Conservation (phyloP, 2,113 vertebrate species). For the Sprattus sprattus region DNA sequence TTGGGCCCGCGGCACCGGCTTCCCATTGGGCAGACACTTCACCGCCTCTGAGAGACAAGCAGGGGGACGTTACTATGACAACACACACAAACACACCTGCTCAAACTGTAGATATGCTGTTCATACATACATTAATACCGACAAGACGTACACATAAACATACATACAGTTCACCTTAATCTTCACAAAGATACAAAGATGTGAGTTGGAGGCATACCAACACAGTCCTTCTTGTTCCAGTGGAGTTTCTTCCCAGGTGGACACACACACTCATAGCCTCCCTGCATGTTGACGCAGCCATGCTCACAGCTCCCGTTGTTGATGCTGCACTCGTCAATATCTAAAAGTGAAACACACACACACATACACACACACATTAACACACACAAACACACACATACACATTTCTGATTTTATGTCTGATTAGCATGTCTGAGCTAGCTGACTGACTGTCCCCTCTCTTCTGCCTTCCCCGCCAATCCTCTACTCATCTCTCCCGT, state of each 20-base stretch:
- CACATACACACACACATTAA: conserved; percentile 15
- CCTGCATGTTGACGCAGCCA: conserved; percentile 85
- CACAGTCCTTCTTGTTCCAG: conserved; percentile 95
- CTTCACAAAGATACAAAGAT: not conserved
- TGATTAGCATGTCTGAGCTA: conserved; percentile 11
- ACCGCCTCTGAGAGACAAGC: conserved; percentile 78
- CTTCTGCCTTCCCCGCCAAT: not conserved
- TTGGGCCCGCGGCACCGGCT: conserved; percentile 76
- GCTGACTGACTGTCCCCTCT: not conserved
- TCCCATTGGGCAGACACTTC: conserved; percentile 83
- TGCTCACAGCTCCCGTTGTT: conserved; percentile 85
- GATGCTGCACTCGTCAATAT: conserved; percentile 91
- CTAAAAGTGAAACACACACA: conserved; percentile 63
- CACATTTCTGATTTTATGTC: not conserved
- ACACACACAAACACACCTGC: conserved; percentile 1
- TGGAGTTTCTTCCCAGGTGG: conserved; percentile 83
- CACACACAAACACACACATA: conserved; percentile 22
- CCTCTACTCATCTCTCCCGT: not conserved
- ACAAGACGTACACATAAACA: not conserved
- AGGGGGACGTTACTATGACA: conserved; percentile 58
- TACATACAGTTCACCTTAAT: not conserved
- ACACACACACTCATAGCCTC: conserved; percentile 87
- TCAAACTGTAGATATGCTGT: not conserved
- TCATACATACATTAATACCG: not conserved
- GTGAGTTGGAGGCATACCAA: conserved; percentile 72